A percentile compares a stretch with the other conserved stretches of the same genome.
These are phyloP conservation scores for Octodon degus DNA, from an alignment of 2,113 vertebrate species.

Conservation along the genomic window DNA sequence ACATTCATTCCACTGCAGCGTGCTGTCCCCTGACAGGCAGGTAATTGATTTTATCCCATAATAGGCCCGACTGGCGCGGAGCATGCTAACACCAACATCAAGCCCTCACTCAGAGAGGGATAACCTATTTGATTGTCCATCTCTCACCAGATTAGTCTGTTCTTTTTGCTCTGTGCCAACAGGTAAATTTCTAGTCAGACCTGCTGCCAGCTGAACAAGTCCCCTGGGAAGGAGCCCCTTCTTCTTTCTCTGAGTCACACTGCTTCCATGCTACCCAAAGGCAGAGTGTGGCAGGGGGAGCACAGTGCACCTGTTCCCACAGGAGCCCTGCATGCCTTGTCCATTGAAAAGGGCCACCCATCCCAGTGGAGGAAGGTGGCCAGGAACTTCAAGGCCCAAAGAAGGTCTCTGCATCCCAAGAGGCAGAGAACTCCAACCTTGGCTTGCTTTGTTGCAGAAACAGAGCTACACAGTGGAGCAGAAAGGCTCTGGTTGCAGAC, in stretches of 20 bases:
- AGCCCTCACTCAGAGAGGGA: not conserved
- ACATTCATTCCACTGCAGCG: not conserved
- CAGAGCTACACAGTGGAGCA: fast-evolving
- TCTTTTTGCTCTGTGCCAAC: conserved; percentile 63
- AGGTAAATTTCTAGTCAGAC: conserved; percentile 56
- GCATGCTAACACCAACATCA: not conserved
- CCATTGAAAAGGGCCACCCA: not conserved
- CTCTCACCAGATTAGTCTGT: conserved; percentile 41
- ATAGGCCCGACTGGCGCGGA: not conserved
- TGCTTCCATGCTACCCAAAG: not conserved
- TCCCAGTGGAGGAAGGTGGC: not conserved
- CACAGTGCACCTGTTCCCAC: not conserved
- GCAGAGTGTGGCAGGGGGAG: not conserved
- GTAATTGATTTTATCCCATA: conserved; percentile 23
- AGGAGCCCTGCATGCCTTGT: not conserved
- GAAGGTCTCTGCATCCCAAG: not conserved
- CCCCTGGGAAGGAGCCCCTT: conserved; percentile 53
- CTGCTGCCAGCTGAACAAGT: conserved; percentile 49
- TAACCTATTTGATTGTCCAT: not conserved
- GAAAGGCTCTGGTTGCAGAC: not conserved
- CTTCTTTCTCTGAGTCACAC: conserved; percentile 30
- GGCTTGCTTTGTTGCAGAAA: not conserved
- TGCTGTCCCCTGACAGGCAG: not conserved
- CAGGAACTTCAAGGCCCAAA: not conserved
- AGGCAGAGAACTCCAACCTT: not conserved